phyloP scores from a whole-genome alignment of 2,113 vertebrate species.

The Sylvietta virens region DNA sequence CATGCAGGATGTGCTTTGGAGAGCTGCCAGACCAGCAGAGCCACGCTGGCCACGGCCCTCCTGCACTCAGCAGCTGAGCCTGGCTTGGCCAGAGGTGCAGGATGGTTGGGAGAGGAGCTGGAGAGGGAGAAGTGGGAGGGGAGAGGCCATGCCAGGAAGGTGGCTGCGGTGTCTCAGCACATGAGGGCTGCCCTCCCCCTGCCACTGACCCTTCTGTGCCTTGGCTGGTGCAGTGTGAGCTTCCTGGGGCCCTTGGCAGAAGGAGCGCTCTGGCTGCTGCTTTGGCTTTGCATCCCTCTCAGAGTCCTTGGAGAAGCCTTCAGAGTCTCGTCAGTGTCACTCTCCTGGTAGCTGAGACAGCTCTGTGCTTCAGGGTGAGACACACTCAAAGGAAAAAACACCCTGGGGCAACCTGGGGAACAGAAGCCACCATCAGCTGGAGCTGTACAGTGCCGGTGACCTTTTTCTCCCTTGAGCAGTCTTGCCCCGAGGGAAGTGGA shows the following conservation, averaged over 20 bases:
- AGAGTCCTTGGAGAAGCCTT: neutral
- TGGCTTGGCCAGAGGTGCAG: neutral
- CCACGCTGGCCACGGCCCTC: accelerated
- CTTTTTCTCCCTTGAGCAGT: neutral
- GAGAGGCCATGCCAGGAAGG: neutral
- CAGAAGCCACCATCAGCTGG: neutral
- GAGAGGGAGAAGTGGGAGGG: neutral
- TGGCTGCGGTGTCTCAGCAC: neutral
- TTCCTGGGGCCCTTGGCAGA: neutral
- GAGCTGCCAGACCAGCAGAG: neutral
- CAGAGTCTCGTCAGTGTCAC: neutral
- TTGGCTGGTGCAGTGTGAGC: neutral
- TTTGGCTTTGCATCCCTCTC: neutral
- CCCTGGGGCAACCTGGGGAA: neutral
- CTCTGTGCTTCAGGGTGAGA: neutral
- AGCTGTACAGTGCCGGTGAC: neutral
- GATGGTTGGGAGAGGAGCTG: accelerated
- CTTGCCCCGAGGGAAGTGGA: neutral
- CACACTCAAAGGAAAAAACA: neutral
- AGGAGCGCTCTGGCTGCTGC: neutral
- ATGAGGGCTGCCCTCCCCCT: neutral
- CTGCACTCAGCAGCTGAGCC: neutral
- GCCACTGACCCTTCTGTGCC: neutral
- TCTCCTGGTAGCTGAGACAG: neutral
- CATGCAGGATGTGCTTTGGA: accelerated